Conservation (phyloP, 2,888 invertebrate genomes). For the Clitarchus hookeri region DNA sequence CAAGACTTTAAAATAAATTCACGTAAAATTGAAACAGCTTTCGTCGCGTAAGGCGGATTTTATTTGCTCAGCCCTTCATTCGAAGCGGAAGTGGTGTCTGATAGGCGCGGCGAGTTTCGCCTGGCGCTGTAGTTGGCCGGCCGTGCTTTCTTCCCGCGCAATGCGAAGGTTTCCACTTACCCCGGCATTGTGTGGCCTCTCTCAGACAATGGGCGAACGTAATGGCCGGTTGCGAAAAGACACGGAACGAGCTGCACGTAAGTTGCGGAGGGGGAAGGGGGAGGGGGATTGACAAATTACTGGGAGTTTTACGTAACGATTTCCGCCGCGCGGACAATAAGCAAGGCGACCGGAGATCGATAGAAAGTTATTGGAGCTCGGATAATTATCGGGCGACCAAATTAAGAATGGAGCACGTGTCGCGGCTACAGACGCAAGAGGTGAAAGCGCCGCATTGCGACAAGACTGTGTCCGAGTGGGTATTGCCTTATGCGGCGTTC, state of each 20-base stretch:
- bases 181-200: not conserved
- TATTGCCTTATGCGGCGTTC: not conserved
- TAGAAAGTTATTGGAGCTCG: conserved; percentile 3
- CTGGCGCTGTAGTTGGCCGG: too few species aligned
- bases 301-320: conserved; percentile 1
- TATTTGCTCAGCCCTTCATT: not conserved
- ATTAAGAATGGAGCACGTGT: conserved; percentile 1
- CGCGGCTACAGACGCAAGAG: not conserved
- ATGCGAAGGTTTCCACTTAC: not conserved
- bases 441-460: not conserved
- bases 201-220: not conserved
- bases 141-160: not conserved
- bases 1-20: too few species aligned
- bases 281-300: not conserved
- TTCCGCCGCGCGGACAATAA: not conserved
- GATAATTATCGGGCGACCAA: conserved; percentile 3
- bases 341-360: not conserved
- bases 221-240: not conserved
- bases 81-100: not conserved
- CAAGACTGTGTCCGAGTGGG: not conserved
- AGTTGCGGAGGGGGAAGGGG: not conserved
- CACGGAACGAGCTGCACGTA: not conserved
- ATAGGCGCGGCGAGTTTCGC: too few species aligned
- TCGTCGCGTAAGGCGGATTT: too few species aligned
- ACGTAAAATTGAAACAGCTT: too few species aligned